Evolutionary conservation across 2,797 vertebrate genomes (phyloP), one percentile per base, ranked within the genome.

Genomic region (Tokudaia muenninki): DNA sequence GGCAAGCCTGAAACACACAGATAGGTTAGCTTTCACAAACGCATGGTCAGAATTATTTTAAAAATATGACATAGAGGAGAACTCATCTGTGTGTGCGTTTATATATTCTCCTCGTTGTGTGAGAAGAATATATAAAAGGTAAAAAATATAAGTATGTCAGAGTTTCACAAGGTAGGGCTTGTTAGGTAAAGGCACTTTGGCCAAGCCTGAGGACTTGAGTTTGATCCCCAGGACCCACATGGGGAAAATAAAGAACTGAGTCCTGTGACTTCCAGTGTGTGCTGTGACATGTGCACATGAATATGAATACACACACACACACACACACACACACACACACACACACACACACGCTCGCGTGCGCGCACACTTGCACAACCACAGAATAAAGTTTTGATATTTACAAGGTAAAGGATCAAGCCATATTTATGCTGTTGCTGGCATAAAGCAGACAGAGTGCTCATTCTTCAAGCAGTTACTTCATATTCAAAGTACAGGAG

Each of bases 1-100:
- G 92, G 98, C 96, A 77, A 99, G 97, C 29, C 99, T 99, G 97
- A 22, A 98, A 98, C 79, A 86, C 47, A 96, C 0, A 1, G 17
- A 82, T 21, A 70, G 1, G 81, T 79, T 59, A n/a, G 75, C 61
- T 91, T 89, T 78, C 41, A 65, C n/a, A 86, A 87, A 7, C 41
- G 13, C 3, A 74, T 34, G 29, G 26, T 44, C 78, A 80, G 9
- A 75, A 80, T n/a, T 92, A 77, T 61, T 84, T 90, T 22, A 22
- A 84, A 92, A 87, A 77, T 81, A 19, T 78, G 41, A 84, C 9
- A n/a, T 0, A 75, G 17, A 67, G 82, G 24, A 90, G 81, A 65
- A 74, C 52, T 77, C 34, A 22, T 37, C 4, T 44, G 22, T 78
- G 4, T 37, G 79, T 59, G 21, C 41, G 14, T 59, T 19, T 70